Percentiles rank a stretch among this genome's conserved stretches.
These are phyloP conservation scores for Nebria salina DNA, from an alignment of 2,888 invertebrate genomes.

Conservation along the genomic window DNA sequence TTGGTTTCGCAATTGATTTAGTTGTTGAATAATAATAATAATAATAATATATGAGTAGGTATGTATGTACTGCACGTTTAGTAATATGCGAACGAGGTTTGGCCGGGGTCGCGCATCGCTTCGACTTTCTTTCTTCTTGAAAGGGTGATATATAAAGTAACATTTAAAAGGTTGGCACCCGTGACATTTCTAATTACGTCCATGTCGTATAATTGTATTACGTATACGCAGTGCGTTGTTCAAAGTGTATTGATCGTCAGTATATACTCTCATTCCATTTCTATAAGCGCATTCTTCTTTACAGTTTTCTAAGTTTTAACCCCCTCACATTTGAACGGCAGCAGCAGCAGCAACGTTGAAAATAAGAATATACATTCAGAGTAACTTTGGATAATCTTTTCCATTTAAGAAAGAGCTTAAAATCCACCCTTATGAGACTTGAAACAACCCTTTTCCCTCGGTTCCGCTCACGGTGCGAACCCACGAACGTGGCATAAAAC, in stretches of 20 bases:
- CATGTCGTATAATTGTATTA: conserved; percentile 60
- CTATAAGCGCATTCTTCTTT: neutral
- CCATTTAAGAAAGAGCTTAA: conserved; percentile 57
- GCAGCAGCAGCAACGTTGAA: conserved; percentile 46
- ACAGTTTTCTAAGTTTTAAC: conserved; percentile 55
- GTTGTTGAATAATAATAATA: no score
- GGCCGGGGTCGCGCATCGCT: conserved; percentile 8
- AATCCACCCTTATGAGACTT: conserved; percentile 53
- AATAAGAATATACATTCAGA: conserved; percentile 57
- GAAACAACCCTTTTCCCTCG: conserved; percentile 54
- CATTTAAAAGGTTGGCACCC: conserved; percentile 57
- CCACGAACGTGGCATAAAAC: neutral
- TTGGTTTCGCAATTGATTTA: no score
- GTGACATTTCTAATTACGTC: conserved; percentile 60
- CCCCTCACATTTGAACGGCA: conserved; percentile 40
- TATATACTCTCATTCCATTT: neutral
- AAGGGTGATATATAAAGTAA: conserved; percentile 54
- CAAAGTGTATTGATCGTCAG: conserved; percentile 58
- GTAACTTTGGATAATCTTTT: conserved; percentile 58
- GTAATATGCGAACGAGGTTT: neutral
- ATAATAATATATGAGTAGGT: no score
- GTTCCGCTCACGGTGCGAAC: conserved; percentile 14
- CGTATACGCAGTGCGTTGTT: conserved; percentile 52
- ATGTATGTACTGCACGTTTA: no score
- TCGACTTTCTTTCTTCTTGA: conserved; percentile 33